A percentile compares a stretch with the other conserved stretches of the same genome.
Conservation (phyloP, 1,140 invertebrate genomes). For the Chrysomallon squamiferum region DNA sequence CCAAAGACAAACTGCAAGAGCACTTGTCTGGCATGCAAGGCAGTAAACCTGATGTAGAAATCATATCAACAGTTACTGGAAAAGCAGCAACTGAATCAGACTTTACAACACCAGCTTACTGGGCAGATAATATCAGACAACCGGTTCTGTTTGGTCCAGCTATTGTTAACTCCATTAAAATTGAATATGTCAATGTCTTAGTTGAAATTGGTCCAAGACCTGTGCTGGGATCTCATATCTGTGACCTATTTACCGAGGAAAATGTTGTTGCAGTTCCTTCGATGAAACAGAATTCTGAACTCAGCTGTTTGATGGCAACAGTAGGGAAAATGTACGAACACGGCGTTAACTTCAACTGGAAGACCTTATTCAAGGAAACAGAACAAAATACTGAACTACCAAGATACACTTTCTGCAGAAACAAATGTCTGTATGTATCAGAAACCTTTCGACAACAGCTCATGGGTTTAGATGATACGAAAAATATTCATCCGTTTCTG, state of each 20-base stretch:
- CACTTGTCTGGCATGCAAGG: slow-evolving; percentile 11
- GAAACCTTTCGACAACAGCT: slow-evolving; percentile 6
- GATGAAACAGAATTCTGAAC: slow-evolving; percentile 28
- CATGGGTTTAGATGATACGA: slow-evolving; percentile 8
- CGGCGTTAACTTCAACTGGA: slow-evolving; percentile 23
- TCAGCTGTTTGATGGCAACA: slow-evolving; percentile 13
- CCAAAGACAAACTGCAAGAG: slow-evolving; percentile 17
- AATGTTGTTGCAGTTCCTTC: slow-evolving; percentile 24
- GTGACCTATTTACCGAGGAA: slow-evolving; percentile 20
- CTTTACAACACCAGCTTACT: slow-evolving; percentile 16
- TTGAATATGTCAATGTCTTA: slow-evolving; percentile 27
- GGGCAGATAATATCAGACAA: slow-evolving; percentile 33
- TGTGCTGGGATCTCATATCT: slow-evolving; percentile 30
- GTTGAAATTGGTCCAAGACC: slow-evolving; percentile 45
- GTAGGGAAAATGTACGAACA: slow-evolving; percentile 11
- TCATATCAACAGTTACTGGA: slow-evolving; percentile 39
- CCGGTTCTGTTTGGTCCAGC: slow-evolving; percentile 30
- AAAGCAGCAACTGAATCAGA: background rate
- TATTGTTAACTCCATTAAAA: slow-evolving; percentile 9
- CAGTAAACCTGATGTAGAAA: slow-evolving; percentile 4
- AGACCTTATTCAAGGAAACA: slow-evolving; percentile 6
- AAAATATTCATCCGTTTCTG: slow-evolving; percentile 14
- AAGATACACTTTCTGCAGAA: slow-evolving; percentile 20
- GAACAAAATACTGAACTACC: slow-evolving; percentile 14
- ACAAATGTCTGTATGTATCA: slow-evolving; percentile 6